Base-by-base conservation (phyloP, 2,797 vertebrate genomes). In the Rhyacichthys aspro region DNA sequence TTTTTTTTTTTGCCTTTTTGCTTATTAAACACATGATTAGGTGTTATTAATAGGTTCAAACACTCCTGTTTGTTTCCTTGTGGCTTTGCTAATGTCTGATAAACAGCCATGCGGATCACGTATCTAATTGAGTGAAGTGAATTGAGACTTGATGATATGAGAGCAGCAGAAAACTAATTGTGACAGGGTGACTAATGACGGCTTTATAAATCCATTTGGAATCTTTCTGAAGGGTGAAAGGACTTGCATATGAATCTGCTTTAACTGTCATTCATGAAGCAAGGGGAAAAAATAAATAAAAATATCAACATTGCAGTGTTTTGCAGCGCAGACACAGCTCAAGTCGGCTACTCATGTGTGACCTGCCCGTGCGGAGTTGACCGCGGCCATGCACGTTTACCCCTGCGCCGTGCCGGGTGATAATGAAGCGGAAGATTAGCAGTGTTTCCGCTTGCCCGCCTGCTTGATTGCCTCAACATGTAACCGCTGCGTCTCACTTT, bases 111-210 rank as follows among this genome's bases (percentile, higher is more conserved):
- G 47, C 64, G 47, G 43, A 78, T 72, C 61, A 33, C 36, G n/a
- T 59, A 23, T 61, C 71, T 45, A 67, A 74, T 53, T 41, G 58
- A 62, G 48, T 52, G 57, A 34, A 28, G 19, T 43, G 46, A 69
- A 82, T 58, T 61, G 53, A 81, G 74, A 67, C 76, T 63, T 63
- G 60, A 74, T 72, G 54, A 70, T 16, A 56, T 5, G 8, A 50
- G 59, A 58, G 59, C 50, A 18, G 67, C 55, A 48, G 74, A 73
- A 78, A 73, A 80, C 55, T 59, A 52, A 55, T 56, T 73, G 65
- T 76, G 78, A 75, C 81, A 67, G 64, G 67, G 43, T 67, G 70
- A 83, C 70, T 66, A 70, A 79, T 66, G 70, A 63, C n/a, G 3
- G 36, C 53, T 19, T 4, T 55, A 52, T 59, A 36, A 77, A 77